These are phyloP conservation scores for Muricea muricata DNA, from an alignment of 92 coral and sea anemone species.

Conservation along the genomic window DNA sequence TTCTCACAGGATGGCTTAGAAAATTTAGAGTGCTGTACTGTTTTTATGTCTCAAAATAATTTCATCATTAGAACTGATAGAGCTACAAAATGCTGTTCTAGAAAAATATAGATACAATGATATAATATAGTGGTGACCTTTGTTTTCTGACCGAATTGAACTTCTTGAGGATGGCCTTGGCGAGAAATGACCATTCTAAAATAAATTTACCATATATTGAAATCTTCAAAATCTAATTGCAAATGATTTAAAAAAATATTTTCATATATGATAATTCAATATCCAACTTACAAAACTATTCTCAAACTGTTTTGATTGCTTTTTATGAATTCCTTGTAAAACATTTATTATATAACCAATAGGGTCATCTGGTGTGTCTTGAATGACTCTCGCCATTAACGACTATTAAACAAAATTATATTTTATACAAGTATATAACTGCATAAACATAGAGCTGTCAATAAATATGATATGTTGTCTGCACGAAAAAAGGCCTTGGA, in stretches of 20 bases:
- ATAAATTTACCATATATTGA: not conserved
- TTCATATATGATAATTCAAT: not conserved
- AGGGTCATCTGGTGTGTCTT: conserved; percentile 92
- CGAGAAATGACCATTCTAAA: conserved; percentile 5
- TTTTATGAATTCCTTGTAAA: conserved; percentile 69
- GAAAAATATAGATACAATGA: no score
- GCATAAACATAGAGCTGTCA: not conserved
- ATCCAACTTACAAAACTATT: conserved; percentile 30
- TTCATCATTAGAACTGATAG: not conserved
- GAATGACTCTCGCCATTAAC: conserved; percentile 93
- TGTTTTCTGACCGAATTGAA: not conserved
- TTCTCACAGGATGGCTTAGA: no score
- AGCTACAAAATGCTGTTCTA: no score
- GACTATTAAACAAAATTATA: conserved; percentile 58
- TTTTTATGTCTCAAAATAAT: no score
- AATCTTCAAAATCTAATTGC: not conserved
- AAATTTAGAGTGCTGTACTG: no score
- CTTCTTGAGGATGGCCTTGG: conserved; percentile 15
- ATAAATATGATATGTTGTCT: not conserved
- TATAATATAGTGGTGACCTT: no score
- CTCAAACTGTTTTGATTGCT: not conserved
- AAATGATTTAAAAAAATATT: no score
- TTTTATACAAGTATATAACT: not conserved
- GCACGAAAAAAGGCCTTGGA: no score
- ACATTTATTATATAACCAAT: conserved; percentile 80